phyloP scores from a whole-genome alignment of 2,797 vertebrate genomes.

The Thripadectes ignobilis region DNA sequence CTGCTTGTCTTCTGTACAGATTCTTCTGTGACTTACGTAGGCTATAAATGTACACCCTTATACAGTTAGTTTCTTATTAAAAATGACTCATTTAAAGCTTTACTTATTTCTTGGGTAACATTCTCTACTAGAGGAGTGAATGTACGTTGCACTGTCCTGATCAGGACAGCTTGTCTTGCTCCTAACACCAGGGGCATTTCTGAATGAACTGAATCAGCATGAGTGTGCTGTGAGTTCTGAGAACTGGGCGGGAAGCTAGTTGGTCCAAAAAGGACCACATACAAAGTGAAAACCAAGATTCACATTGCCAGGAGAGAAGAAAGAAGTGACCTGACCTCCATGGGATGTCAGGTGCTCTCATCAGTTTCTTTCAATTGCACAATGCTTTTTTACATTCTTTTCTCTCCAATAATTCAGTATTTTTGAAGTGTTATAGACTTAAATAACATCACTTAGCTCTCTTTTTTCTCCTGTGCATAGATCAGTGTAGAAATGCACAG shows the following conservation, averaged over 20 bases:
- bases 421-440: background rate
- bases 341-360: background rate
- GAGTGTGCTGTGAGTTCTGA: background rate
- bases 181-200: background rate
- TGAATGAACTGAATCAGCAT: background rate
- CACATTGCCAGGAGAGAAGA: background rate
- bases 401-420: background rate
- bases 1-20: background rate
- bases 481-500: background rate
- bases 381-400: background rate
- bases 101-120: background rate
- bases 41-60: background rate
- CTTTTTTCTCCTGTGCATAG: background rate
- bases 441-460: background rate
- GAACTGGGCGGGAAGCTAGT: background rate
- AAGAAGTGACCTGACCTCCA: background rate
- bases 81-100: background rate
- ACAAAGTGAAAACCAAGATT: background rate
- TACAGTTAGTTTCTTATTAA: background rate
- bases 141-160: background rate
- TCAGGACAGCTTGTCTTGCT: background rate
- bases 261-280: background rate
- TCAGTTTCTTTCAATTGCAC: background rate
- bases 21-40: background rate
- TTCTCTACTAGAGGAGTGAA: background rate